Evolutionary conservation across 1,140 invertebrate species (phyloP).

Genomic region (Drosophila triauraria): DNA sequence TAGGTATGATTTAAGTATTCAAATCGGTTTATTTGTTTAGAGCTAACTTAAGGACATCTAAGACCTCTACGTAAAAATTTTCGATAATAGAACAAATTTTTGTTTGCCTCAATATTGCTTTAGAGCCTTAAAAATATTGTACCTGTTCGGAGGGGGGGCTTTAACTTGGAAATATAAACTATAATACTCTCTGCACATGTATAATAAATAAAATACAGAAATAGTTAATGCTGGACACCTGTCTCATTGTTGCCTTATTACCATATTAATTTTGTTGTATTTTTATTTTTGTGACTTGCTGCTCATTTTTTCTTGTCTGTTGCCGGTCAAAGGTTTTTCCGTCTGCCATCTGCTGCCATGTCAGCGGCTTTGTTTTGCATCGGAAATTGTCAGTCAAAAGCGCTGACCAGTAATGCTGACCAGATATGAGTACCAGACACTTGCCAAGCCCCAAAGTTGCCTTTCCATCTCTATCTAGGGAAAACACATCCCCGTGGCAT

Average conservation of each 20-base stretch:
- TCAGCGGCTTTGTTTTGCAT: conserved; percentile 67
- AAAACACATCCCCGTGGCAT: neutral
- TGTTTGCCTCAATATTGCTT: no score
- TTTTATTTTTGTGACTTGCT: conserved; percentile 15
- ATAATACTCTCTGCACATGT: no score
- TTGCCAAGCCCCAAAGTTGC: neutral
- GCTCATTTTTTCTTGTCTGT: conserved; percentile 5
- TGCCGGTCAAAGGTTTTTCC: conserved; percentile 18
- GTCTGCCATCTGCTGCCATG: conserved; percentile 63
- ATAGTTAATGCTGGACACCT: neutral
- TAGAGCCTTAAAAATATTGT: no score
- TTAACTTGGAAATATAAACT: no score
- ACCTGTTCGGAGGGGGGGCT: no score
- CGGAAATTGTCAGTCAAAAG: conserved; percentile 54
- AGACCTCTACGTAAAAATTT: no score
- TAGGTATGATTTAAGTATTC: no score
- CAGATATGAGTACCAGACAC: conserved; percentile 32
- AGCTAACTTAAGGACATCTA: no score
- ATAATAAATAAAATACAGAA: neutral
- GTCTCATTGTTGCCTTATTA: neutral
- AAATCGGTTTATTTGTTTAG: no score
- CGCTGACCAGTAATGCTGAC: conserved; percentile 66
- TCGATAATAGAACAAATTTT: no score
- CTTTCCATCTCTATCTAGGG: neutral
- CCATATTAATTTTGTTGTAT: neutral